A percentile compares a stretch with the other conserved stretches of the same genome.
Evolutionary conservation across 1,140 invertebrate genomes (phyloP).

Genomic region (Hycleus cichorii): DNA sequence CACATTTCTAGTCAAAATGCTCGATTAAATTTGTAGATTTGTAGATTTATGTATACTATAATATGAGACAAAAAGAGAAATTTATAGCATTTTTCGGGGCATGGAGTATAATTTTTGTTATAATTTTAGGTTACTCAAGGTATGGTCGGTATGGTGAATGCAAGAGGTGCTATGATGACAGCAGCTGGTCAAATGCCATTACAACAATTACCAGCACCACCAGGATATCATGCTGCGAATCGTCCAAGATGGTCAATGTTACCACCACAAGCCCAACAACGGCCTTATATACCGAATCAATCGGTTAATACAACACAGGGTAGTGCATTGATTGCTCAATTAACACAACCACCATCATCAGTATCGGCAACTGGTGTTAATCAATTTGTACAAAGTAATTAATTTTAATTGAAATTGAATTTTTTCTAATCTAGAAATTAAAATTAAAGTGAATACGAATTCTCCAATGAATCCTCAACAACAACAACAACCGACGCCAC

Average conservation of each 20-base stretch:
- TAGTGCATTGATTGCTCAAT: constrained; percentile 60
- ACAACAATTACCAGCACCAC: constrained; percentile 45
- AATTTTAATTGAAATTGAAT: background rate
- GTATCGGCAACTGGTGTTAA: constrained; percentile 44
- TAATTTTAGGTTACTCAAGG: constrained; percentile 4
- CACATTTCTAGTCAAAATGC: no score
- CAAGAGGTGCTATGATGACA: constrained; percentile 23
- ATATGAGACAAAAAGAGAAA: no score
- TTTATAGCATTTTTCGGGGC: no score
- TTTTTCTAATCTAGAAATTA: background rate
- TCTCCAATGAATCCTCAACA: constrained; percentile 45
- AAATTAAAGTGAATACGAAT: constrained; percentile 30
- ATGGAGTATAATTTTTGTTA: background rate
- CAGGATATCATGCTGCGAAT: constrained; percentile 43
- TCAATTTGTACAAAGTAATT: constrained; percentile 46
- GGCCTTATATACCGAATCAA: constrained; percentile 19
- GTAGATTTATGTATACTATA: no score
- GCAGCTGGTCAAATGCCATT: constrained; percentile 37
- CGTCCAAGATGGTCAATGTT: constrained; percentile 31
- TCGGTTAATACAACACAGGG: constrained; percentile 36
- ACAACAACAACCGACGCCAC: constrained; percentile 30
- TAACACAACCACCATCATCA: constrained; percentile 55
- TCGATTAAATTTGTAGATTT: no score
- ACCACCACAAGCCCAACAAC: constrained; percentile 38
- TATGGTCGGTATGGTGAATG: constrained; percentile 13